Base-by-base conservation (phyloP, 2,797 vertebrate genomes). In the Scleropages formosus region DNA sequence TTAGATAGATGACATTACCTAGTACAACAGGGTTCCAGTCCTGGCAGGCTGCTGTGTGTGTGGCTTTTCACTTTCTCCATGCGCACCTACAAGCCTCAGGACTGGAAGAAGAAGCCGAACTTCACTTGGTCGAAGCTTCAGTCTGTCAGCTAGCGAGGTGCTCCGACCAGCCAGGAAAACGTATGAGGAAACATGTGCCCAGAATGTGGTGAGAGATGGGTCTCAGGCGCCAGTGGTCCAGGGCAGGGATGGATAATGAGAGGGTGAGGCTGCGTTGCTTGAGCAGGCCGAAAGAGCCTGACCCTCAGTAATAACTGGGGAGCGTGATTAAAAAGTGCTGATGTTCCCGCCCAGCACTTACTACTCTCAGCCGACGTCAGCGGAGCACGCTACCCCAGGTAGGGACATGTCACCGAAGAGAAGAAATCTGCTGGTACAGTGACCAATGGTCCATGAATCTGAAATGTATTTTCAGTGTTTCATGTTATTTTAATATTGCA, bases 251-350 rank as follows among this genome's bases (percentile, higher is more conserved):
- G n/a, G 59, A 62, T 61, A 73, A 62, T 61, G 59, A 73, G 56
- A 73, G 58, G 59, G 58, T 16, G 59, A 73, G 39, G 56, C 24
- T 59, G 56, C 31, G 44, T 7, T n/a, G 70, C 70, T 24, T 27
- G 18, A 72, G 27, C 3, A 60, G 39, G n/a, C 58, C n/a, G 22
- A 73, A 39, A 60, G 27, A 39, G 70, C 58, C 63, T 1, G n/a
- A 58, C 73, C 62, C 31, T 10, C 47, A 58, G n/a, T 66, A 75
- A 75, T 75, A 27, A 68, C 64, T 75, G 53, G 51, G 74, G 64
- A 24, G 27, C 49, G 39, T 65, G 74, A 67, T 75, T 75, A 75
- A 18, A 66, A 22, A 53, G 74, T 46, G 13, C n/a, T 20, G 13
- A 3, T 44, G 74, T 15, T 22, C 27, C 64, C 64, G 31, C 63